Evolutionary conservation across 2,888 invertebrate genomes (phyloP), one percentile per base, ranked within the genome.

Genomic region (Amblyjoppa fuscipennis): DNA sequence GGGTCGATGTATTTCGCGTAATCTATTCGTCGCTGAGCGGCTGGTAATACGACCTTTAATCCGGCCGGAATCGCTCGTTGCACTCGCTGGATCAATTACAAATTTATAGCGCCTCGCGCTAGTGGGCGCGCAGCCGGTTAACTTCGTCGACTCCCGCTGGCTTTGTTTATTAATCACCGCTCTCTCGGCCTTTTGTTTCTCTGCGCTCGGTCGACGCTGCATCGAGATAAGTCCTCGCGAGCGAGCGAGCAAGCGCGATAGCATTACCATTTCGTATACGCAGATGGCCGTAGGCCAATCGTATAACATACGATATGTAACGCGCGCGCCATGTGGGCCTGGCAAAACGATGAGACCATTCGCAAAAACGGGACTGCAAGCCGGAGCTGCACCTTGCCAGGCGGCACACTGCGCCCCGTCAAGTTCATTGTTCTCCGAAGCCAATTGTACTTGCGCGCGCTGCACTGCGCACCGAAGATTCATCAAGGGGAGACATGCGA

Each of bases 211-310:
- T 45, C 77, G 83, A 85, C 81, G 38, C 80, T 85, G 53, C 78
- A 71, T 31, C 53, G 77, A 85, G 84, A 86, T 83, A 87, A 88
- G 85, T 83, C 76, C 81, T 74, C 70, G 77, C 78, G 74, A 61
- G 73, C 78, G 74, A 61, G 73, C 75, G 87, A 86, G 85, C 84
- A 81, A 83, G 81, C 81, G 74, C 83, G 66, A 81, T 77, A 83
- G 76, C 86, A 90, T 90, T 90, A 88, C 89, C 89, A 89, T 90
- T 90, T 89, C 86, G 86, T 86, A 73, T 79, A 85, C 87, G 87
- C 89, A 89, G 89, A 90, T 90, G 90, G 89, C 85, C 88, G 80
- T 74, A 71, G 75, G 75, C 81, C 85, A 85, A 88, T 87, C 68
- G 56, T 74, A 74, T 56, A 80, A 34, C 38, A 59, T 56, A 64